phyloP scores from a whole-genome alignment of 2,888 invertebrate species.

The Cerastoderma edule region DNA sequence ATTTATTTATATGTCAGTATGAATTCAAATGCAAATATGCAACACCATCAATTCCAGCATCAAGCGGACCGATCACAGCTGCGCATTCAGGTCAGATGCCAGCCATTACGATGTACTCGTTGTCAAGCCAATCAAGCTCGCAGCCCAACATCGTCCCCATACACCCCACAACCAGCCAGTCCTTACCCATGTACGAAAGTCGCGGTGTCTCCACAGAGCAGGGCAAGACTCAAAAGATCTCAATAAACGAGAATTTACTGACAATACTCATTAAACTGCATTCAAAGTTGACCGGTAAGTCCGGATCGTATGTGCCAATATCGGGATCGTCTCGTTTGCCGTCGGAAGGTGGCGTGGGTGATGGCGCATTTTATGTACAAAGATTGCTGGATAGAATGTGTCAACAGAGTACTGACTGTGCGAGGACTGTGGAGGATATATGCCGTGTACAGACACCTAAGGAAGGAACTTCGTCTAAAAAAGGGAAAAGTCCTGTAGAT shows the following conservation, averaged over 20 bases:
- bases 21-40: too few species aligned
- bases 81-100: slow-evolving; percentile 73
- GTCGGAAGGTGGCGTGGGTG: slow-evolving; percentile 87
- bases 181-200: slow-evolving; percentile 69
- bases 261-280: slow-evolving; percentile 95
- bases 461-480: slow-evolving; percentile 52
- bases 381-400: slow-evolving; percentile 88
- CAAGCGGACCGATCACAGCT: slow-evolving; percentile 73
- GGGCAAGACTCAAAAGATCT: slow-evolving; percentile 61
- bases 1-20: too few species aligned
- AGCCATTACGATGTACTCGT: slow-evolving; percentile 59
- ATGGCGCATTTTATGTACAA: slow-evolving; percentile 94
- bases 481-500: slow-evolving; percentile 59
- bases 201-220: slow-evolving; percentile 71
- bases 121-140: slow-evolving; percentile 51
- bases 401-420: slow-evolving; percentile 66
- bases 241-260: slow-evolving; percentile 89
- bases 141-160: slow-evolving; percentile 60
- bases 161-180: slow-evolving; percentile 54
- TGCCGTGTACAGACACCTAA: slow-evolving; percentile 91
- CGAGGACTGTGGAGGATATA: slow-evolving; percentile 87
- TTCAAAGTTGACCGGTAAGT: slow-evolving; percentile 92
- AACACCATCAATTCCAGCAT: slow-evolving; percentile 64
- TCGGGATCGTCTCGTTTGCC: slow-evolving; percentile 53
- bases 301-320: slow-evolving; percentile 89